Conservation (phyloP, 2,888 invertebrate species). For the Acronicta psi region DNA sequence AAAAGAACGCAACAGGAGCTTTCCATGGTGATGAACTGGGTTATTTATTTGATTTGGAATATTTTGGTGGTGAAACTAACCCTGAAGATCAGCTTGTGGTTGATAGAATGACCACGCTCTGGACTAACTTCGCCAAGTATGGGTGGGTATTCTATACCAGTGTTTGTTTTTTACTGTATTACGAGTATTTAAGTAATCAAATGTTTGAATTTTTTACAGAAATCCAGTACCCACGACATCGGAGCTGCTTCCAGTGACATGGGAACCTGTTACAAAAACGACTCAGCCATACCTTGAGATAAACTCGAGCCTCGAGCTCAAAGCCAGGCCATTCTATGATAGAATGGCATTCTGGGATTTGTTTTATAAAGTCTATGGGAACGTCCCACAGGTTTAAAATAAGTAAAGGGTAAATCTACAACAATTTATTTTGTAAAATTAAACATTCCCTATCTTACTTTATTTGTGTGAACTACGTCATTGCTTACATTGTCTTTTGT, state of each 20-base stretch:
- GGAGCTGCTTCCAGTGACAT: constrained; percentile 53
- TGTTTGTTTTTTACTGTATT: too few relatives aligned
- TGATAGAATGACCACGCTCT: constrained; percentile 43
- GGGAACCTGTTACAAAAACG: constrained; percentile 50
- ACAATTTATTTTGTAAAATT: too few relatives aligned
- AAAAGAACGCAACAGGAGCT: constrained; percentile 8
- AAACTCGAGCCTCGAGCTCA: constrained; percentile 33
- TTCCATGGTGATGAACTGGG: constrained; percentile 41
- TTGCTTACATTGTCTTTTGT: too few relatives aligned
- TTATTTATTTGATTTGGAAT: constrained; percentile 37
- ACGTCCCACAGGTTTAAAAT: background rate
- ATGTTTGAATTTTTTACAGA: constrained; percentile 18
- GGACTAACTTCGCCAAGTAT: constrained; percentile 61
- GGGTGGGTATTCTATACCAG: too few relatives aligned
- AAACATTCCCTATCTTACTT: too few relatives aligned
- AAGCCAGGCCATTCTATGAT: constrained; percentile 44
- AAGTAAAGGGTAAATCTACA: too few relatives aligned
- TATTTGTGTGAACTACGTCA: too few relatives aligned
- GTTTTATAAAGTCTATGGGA: constrained; percentile 1
- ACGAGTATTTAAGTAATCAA: too few relatives aligned
- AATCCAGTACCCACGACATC: constrained; percentile 55
- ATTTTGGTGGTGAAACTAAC: constrained; percentile 2
- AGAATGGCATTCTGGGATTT: constrained; percentile 37
- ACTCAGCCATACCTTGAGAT: constrained; percentile 44
- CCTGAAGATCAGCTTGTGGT: constrained; percentile 37